These are phyloP conservation scores for Dromococcyx pavoninus DNA, from an alignment of 2,797 vertebrate genomes.

Conservation along the genomic window DNA sequence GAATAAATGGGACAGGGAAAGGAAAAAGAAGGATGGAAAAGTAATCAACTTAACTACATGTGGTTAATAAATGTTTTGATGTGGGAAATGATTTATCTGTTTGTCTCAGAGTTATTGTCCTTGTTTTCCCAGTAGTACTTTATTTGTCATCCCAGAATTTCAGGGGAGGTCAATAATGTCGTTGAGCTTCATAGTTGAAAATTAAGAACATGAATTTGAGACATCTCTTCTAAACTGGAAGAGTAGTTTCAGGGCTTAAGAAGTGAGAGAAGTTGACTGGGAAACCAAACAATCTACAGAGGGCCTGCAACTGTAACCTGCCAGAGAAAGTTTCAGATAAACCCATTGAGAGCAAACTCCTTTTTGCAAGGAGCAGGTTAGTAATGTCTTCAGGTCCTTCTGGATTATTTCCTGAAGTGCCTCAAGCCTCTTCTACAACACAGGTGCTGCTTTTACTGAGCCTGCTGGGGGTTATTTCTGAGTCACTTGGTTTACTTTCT, in stretches of 20 bases:
- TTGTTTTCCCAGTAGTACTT: background rate
- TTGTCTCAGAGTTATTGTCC: background rate
- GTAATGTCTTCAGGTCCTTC: background rate
- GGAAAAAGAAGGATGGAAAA: background rate
- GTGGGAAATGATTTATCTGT: background rate
- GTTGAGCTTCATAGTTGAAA: background rate
- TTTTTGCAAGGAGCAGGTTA: background rate
- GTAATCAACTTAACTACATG: background rate
- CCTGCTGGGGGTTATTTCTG: background rate
- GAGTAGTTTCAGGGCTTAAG: background rate
- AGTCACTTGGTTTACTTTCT: background rate
- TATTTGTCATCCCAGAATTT: background rate
- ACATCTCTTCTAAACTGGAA: background rate
- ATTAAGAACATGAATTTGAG: background rate
- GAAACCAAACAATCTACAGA: background rate
- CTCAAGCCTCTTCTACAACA: background rate
- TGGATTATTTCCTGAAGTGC: background rate
- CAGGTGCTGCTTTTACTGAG: background rate
- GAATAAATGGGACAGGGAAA: background rate
- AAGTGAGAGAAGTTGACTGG: background rate
- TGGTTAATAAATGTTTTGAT: slow-evolving; percentile 25
- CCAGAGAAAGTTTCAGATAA: background rate
- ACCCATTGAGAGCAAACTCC: background rate
- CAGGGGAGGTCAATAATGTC: background rate
- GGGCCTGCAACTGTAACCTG: background rate